Base-by-base conservation (phyloP, 1,140 invertebrate genomes). In the Drosophila chauvacae region DNA sequence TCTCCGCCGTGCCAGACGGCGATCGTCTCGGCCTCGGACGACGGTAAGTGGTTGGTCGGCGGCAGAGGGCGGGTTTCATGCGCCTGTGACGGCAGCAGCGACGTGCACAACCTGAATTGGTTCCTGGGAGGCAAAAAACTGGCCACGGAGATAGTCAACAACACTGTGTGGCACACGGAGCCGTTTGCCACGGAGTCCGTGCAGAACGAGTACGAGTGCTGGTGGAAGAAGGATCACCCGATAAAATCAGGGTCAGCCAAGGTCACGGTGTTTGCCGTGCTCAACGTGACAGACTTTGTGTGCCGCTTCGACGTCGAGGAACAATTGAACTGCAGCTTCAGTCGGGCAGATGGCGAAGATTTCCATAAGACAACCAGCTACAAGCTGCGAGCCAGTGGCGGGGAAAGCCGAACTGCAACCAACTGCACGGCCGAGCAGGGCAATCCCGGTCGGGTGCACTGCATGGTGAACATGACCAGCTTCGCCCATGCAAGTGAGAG, bases 1-100 rank as follows among this genome's bases (percentile, higher is more conserved):
- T 16, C 4, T 1, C 3, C 1, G 16, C 0, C 20, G 3, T 26
- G 20, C 23, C 1, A 9, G 4, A 0, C 1, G 0, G 1, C 1
- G 0, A 7, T 7, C 0, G 35, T 14, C 35, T n/a, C 11, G 35
- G 55, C 55, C 14, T 57, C 55, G 7, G 16, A 23, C 6, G 4
- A 13, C 7, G 35, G 35, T 2, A 42, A 26, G 2, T 57, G 55
- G 55, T 18, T 1, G 3, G 55, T 9, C 6, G 53, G 55, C 10
- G 55, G 2, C 11, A 5, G 0, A 0, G 55, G 35, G 7, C 2
- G 5, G 11, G 35, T 57, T 10, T 26, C 16, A 2, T 56, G 53
- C 20, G 7, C 3, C 35, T 42, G 20, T 14, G 11, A 9, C 10
- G 6, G 1, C 20, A n/a, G 14, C 1, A 5, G 14, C 14, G 13